Conservation (phyloP, 2,888 invertebrate species). For the Linyphia triangularis region DNA sequence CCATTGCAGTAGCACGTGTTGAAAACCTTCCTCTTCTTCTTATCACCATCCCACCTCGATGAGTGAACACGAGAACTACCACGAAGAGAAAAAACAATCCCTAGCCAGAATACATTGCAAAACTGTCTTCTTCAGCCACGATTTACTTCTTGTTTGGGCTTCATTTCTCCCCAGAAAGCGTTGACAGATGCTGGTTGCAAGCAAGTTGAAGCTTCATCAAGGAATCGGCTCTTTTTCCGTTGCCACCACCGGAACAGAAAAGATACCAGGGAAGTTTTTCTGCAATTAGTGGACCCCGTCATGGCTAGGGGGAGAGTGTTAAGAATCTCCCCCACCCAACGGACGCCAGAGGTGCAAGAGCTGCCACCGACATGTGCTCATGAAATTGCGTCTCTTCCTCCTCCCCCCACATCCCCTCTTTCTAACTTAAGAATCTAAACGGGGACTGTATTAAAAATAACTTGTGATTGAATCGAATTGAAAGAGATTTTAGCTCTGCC, state of each 20-base stretch:
- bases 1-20: neutral
- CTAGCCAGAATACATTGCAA: neutral
- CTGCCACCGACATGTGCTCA: neutral
- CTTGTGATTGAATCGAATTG: too few species aligned
- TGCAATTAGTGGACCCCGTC: slow-evolving; percentile 34
- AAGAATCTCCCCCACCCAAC: slow-evolving; percentile 17
- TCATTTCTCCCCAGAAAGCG: slow-evolving; percentile 1
- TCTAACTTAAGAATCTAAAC: neutral
- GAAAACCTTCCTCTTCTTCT: neutral
- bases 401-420: neutral
- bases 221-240: neutral
- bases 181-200: slow-evolving; percentile 16
- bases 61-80: neutral
- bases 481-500: too few species aligned
- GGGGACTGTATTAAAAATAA: neutral
- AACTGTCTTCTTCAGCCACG: neutral
- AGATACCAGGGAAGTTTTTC: too few species aligned
- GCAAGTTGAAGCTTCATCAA: slow-evolving; percentile 4
- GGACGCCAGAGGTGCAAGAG: neutral
- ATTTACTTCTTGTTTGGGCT: neutral
- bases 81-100: neutral
- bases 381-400: neutral
- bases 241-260: slow-evolving; percentile 7
- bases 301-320: slow-evolving; percentile 1
- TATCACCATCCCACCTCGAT: neutral